Base-by-base conservation (phyloP, 1,140 invertebrate species). In the Zaprionus africanus region DNA sequence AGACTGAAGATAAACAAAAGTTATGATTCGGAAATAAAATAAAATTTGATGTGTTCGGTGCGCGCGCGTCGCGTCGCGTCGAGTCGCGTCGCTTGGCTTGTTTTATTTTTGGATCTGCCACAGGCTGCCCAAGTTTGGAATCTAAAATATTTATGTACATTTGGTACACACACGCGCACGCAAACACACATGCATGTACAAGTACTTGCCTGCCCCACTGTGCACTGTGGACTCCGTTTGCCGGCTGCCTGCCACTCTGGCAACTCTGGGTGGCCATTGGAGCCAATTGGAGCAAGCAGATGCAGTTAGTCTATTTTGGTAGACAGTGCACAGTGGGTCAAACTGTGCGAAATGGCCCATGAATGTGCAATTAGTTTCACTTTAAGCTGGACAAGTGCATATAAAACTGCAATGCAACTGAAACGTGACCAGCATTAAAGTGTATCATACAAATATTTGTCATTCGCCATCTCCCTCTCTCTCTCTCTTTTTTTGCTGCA, bases 1-100 rank as follows among this genome's bases (percentile, higher is more conserved):
- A 69, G 57, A 54, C 65, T 56, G 76, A 77, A 86, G 83, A 86
- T 86, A 86, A 86, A 86, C 83, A 86, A 87, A 86, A 87, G 83
- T 87, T 87, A 87, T 87, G 84, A 87, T 78, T 83, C 76, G 80
- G 77, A 87, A 87, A 88, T 87, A 87, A 87, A 87, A 78, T 79
- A 87, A 83, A 87, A 78, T 78, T 88, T 73, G 78, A 81, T 88
- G 78, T 82, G 82, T 75, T 72, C 67, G 49, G 63, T 72, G 77
- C 58, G 70, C 31, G 51, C 31, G 31, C 60, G 26, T 26, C 75
- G 78, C 72, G 76, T 72, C 75, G 72, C 73, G 51, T 36, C 46
- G 46, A 49, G 15, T 31, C 70, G 79, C 72, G 71, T 72, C 69
- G 71, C 73, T 34, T 36, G 36, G 43, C 63, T 68, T 58, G 65